Evolutionary conservation across 2,113 vertebrate genomes (phyloP).

Genomic region (Ranitomeya variabilis): DNA sequence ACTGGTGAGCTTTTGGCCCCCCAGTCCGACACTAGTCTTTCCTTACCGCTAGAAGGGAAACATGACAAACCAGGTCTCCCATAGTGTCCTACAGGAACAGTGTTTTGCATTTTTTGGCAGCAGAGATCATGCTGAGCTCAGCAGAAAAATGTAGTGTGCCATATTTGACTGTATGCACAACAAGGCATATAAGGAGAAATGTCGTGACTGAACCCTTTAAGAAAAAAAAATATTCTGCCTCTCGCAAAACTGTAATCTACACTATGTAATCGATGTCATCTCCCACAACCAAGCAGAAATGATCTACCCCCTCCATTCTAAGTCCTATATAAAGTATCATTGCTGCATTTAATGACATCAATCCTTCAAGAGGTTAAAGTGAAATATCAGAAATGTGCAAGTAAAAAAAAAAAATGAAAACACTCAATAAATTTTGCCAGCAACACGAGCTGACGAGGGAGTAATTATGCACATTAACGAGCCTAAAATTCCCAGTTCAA

Average conservation of each 20-base stretch:
- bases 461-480: not conserved
- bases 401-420: not conserved
- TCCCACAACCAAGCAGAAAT: not conserved
- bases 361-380: not conserved
- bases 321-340: not conserved
- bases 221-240: not conserved
- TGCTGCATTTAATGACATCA: not conserved
- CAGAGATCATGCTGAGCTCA: no score
- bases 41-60: no score
- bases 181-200: not conserved
- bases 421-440: not conserved
- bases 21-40: no score
- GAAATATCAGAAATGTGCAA: not conserved
- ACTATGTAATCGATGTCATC: not conserved
- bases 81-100: no score
- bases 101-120: no score
- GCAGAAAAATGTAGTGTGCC: no score
- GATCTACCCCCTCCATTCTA: not conserved
- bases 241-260: not conserved
- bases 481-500: slow-evolving; percentile 3
- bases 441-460: not conserved
- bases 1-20: no score
- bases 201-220: not conserved
- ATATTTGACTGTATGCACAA: not conserved
- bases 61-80: not conserved